Evolutionary conservation across 2,797 vertebrate species (phyloP).

Genomic region (Pteronotus mesoamericanus): DNA sequence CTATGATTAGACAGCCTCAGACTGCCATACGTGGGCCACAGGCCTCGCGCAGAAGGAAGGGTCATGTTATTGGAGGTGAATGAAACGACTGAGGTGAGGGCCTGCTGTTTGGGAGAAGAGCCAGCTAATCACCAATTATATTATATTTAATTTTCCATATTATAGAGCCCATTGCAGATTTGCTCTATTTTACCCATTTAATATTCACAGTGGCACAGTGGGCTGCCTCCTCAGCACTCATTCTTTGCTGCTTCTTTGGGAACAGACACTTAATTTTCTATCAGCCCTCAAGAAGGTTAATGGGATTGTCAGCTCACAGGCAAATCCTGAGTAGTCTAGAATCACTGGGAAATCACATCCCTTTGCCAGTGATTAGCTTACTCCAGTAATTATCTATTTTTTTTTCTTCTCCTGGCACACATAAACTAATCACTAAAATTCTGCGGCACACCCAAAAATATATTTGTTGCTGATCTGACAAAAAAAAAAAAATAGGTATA

Average conservation of each 20-base stretch:
- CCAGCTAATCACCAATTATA: background rate
- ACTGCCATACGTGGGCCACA: accelerated
- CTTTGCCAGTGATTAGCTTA: background rate
- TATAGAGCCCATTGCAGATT: background rate
- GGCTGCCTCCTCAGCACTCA: background rate
- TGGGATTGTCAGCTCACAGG: background rate
- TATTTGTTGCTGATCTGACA: too few species aligned
- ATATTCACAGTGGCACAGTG: background rate
- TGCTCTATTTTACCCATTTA: background rate
- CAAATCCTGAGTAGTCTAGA: background rate
- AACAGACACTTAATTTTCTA: background rate
- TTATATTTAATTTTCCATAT: background rate
- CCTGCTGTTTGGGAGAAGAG: background rate
- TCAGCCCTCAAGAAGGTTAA: background rate
- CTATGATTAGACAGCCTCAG: background rate
- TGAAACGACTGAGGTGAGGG: background rate
- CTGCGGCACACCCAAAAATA: too few species aligned
- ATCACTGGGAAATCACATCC: background rate
- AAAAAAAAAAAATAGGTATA: too few species aligned
- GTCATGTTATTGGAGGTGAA: background rate
- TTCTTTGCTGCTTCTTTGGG: background rate
- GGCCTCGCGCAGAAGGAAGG: background rate
- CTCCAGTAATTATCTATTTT: too few species aligned
- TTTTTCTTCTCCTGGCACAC: too few species aligned
- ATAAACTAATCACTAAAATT: too few species aligned